Percentiles rank a stretch among this genome's conserved stretches.
phyloP scores from a whole-genome alignment of 2,113 vertebrate genomes.

The Antidorcas marsupialis region DNA sequence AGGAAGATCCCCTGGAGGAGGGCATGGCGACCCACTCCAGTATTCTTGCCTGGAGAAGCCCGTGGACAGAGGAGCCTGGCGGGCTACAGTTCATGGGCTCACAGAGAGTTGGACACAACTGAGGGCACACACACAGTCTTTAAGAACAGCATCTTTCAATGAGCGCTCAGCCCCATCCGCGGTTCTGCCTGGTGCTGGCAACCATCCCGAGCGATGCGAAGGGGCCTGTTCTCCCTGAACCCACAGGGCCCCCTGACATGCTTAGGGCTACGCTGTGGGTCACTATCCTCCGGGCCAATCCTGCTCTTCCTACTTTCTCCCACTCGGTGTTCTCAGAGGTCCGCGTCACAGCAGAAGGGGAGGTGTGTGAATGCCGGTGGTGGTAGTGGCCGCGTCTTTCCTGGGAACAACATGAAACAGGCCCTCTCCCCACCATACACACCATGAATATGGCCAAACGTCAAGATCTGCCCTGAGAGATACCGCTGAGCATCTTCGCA shows the following conservation, averaged over 20 bases:
- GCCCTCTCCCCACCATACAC: background rate
- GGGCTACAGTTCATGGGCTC: background rate
- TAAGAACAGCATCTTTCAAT: background rate
- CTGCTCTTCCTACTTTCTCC: background rate
- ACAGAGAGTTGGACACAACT: background rate
- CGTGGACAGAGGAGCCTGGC: background rate
- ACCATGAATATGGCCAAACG: background rate
- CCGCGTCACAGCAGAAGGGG: background rate
- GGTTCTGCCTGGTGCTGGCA: background rate
- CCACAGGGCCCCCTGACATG: fast-evolving
- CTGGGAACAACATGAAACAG: background rate
- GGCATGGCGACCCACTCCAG: background rate
- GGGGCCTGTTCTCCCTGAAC: background rate
- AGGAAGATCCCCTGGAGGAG: background rate
- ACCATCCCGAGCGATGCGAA: fast-evolving
- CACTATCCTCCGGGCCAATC: background rate
- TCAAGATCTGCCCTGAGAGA: background rate
- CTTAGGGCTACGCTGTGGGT: background rate
- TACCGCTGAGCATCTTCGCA: background rate
- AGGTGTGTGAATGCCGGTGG: too few relatives aligned
- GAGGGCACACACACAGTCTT: background rate
- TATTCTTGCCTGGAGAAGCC: background rate
- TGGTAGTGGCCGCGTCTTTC: background rate
- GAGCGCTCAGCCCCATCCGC: background rate
- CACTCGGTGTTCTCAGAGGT: background rate